Base-by-base conservation (phyloP, 2,888 invertebrate species). In the Hypena proboscidalis region DNA sequence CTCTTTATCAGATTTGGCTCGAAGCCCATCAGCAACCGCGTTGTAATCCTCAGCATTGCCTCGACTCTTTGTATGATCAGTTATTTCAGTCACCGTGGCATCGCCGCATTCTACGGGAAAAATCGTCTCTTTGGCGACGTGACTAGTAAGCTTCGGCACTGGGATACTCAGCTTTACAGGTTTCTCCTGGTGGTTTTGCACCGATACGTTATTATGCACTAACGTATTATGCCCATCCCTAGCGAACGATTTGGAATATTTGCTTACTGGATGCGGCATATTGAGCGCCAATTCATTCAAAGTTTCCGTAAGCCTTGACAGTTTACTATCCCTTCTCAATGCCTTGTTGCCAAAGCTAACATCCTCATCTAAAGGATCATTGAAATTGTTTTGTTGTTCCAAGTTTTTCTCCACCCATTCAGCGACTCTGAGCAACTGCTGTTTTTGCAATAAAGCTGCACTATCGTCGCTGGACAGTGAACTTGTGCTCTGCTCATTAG, bases 391-490 rank as follows among this genome's bases (percentile, higher is more conserved):
- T 46, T 90, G 91, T 46, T 88, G 91, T 44, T 90, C 91, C 70
- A 93, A 76, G 64, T 93, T 94, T 59, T 93, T 93, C 74, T 95
- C 94, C 10, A 96, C 95, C 95, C 95, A 95, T 64, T 96, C 95
- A 0, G 95, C 95, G 6, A 96, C 95, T 58, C 95, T 88, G 10
- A 93, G 92, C 52, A 95, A 70, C 49, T 95, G 94, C 50, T 93
- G 93, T 13, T 93, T 92, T 38, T 93, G 91, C 40, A 93, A 61
- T 54, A 93, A 63, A 1, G 93, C 92, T 20, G 91, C 91, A 52
- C 91, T 91, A 38, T 92, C 91, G 35, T 92, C 91, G 48, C 91
- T 91, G 1, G 91, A 92, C 22, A 92, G 61, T 0, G 91, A 92
- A 57, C 91, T 92, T 1, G 90, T 91, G 48, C 91, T 91, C 51